phyloP scores from a whole-genome alignment of 2,888 invertebrate species.

The Ephialtes manifestator region DNA sequence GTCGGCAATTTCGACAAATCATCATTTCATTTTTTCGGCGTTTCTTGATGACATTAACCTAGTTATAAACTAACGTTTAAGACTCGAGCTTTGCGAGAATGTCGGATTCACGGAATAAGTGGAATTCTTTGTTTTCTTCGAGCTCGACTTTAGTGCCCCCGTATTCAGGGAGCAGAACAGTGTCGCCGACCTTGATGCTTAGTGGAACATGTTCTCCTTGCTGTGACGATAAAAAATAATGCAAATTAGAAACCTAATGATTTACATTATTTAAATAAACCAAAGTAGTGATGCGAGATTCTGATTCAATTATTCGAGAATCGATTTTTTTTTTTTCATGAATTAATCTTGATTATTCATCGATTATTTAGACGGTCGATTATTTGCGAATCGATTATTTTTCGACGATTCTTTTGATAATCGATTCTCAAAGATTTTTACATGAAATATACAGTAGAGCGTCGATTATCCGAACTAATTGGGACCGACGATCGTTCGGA shows the following conservation, averaged over 20 bases:
- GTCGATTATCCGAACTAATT: too few relatives aligned
- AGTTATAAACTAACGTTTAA: conserved; percentile 79
- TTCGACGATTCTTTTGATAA: too few relatives aligned
- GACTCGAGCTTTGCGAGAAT: conserved; percentile 96
- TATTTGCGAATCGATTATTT: too few relatives aligned
- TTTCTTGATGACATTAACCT: conserved; percentile 60
- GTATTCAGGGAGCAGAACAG: conserved; percentile 98
- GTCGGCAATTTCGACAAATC: conserved; percentile 2
- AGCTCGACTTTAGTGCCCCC: conserved; percentile 98
- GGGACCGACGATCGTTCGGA: too few relatives aligned
- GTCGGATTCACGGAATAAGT: conserved; percentile 97
- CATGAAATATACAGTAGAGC: too few relatives aligned
- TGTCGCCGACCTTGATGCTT: conserved; percentile 96
- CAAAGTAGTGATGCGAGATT: too few relatives aligned
- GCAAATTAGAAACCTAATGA: conserved; percentile 12
- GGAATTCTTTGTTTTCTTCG: conserved; percentile 95
- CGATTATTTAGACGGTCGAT: too few relatives aligned
- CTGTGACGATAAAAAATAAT: conserved; percentile 85
- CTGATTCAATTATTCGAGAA: too few relatives aligned
- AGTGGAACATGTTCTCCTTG: conserved; percentile 94
- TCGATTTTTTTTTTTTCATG: too few relatives aligned
- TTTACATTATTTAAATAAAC: too few relatives aligned
- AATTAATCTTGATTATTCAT: too few relatives aligned
- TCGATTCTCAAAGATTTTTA: too few relatives aligned
- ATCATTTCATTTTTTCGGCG: conserved; percentile 24